phyloP scores from a whole-genome alignment of 2,888 invertebrate genomes.

The Oligia latruncula region DNA sequence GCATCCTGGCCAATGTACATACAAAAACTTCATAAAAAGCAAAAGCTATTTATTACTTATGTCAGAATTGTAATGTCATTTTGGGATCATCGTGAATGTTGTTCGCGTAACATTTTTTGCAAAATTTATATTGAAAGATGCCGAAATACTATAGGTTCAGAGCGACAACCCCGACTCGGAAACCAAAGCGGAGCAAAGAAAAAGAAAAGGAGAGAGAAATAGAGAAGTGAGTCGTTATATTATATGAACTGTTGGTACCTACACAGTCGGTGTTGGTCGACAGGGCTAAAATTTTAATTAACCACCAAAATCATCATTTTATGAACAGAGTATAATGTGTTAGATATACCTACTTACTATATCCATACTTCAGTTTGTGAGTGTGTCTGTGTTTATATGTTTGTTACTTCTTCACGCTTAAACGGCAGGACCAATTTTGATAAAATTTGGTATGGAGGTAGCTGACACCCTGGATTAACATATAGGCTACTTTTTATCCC shows the following conservation, averaged over 20 bases:
- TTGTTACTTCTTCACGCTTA: too few species aligned
- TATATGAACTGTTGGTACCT: background rate
- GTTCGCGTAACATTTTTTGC: slow-evolving; percentile 71
- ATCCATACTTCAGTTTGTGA: too few species aligned
- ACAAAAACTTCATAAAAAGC: background rate
- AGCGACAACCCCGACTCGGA: slow-evolving; percentile 81
- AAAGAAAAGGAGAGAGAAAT: slow-evolving; percentile 76
- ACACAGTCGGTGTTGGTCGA: background rate
- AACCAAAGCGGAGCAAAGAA: slow-evolving; percentile 76
- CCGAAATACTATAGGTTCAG: slow-evolving; percentile 87
- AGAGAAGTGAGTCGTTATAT: slow-evolving; percentile 69
- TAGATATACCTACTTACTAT: background rate
- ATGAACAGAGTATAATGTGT: background rate
- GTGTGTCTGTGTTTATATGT: too few species aligned
- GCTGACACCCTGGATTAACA: too few species aligned
- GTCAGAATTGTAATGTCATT: slow-evolving; percentile 70
- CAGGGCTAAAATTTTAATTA: background rate
- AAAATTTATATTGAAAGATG: slow-evolving; percentile 83
- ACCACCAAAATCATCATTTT: background rate
- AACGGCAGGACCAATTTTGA: too few species aligned
- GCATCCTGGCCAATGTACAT: slow-evolving; percentile 30
- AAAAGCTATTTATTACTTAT: slow-evolving; percentile 20
- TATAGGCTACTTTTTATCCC: too few species aligned
- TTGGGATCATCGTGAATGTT: slow-evolving; percentile 63
- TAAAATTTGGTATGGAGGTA: too few species aligned